Percentiles rank a stretch among this genome's conserved stretches.
These are phyloP conservation scores for Pseudochaenichthys georgianus DNA, from an alignment of 2,797 vertebrate genomes.

Conservation along the genomic window DNA sequence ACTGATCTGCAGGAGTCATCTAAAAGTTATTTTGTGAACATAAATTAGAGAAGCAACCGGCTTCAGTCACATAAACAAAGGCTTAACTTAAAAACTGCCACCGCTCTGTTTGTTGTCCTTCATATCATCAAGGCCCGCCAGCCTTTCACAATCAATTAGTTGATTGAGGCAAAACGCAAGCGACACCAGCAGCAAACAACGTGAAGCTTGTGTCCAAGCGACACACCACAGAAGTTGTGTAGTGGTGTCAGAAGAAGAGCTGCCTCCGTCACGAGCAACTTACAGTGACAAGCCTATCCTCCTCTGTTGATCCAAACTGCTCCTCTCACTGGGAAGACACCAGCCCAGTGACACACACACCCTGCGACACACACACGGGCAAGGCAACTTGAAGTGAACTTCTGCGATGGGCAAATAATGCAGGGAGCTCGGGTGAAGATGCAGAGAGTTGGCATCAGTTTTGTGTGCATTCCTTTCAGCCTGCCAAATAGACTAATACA, in stretches of 20 bases:
- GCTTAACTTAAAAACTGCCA: conserved; percentile 68
- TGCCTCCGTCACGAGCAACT: conserved; percentile 74
- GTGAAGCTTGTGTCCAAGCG: conserved; percentile 77
- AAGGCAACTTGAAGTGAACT: conserved; percentile 53
- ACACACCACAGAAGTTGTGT: conserved; percentile 82
- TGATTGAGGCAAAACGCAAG: conserved; percentile 86
- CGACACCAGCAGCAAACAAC: conserved; percentile 83
- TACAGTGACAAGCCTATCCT: conserved; percentile 80
- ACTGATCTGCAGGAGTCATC: not conserved
- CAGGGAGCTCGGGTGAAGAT: conserved; percentile 49
- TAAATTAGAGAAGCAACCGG: conserved; percentile 3
- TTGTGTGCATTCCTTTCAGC: conserved; percentile 62
- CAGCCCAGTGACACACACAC: conserved; percentile 32
- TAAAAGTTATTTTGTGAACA: conserved; percentile 6
- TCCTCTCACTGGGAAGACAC: conserved; percentile 52
- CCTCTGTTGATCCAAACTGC: conserved; percentile 65
- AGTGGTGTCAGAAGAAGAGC: conserved; percentile 77
- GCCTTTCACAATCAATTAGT: conserved; percentile 87
- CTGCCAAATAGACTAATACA: conserved; percentile 77
- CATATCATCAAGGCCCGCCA: conserved; percentile 75
- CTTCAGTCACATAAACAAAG: conserved; percentile 49
- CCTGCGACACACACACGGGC: conserved; percentile 18
- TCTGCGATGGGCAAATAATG: conserved; percentile 58
- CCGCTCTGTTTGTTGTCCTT: conserved; percentile 78
- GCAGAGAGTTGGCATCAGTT: conserved; percentile 53